Evolutionary conservation across 2,888 invertebrate species (phyloP), one percentile per base, ranked within the genome.

Genomic region (Phengaris alcon): DNA sequence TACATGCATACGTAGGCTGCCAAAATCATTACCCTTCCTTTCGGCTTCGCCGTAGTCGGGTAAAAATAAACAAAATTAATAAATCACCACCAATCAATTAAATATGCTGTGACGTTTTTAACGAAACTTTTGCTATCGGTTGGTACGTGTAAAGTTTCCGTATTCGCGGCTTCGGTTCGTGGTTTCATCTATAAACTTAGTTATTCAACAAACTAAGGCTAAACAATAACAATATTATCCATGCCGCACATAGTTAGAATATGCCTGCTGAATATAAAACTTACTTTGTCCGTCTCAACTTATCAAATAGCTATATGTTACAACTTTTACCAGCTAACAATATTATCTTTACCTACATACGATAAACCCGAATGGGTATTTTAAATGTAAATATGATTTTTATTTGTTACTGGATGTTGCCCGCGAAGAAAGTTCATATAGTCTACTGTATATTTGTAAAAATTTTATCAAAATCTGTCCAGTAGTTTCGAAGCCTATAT

Each of bases 141-240:
- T 7, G 35, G 35, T 54, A 13, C 52, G 52, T 54, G 15, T 52
- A 72, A 54, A 22, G 72, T 68, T 72, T 68, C 35, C 78, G 76
- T 77, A 80, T 79, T 78, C 78, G 80, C 77, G 79, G 79, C 77
- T 78, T 77, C 73, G 68, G 77, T 76, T 76, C 78, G 80, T 76
- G 81, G 80, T 79, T 82, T 80, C 80, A 80, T 81, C 79, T 78
- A 79, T 78, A 78, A 82, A 82, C 81, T 82, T 77, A 80, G 80
- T 82, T 82, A 77, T 76, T 75, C 78, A 80, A 81, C 80, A 79
- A 80, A 76, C 80, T 80, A 75, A 79, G 80, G 81, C 82, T 81
- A 80, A 82, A 83, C 80, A 81, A 79, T 80, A 80, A 82, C 80
- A 80, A 80, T 82, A 80, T 82, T 82, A 82, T 80, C 82, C 81